phyloP scores from a whole-genome alignment of 2,113 vertebrate species.

The Chinchilla lanigera region DNA sequence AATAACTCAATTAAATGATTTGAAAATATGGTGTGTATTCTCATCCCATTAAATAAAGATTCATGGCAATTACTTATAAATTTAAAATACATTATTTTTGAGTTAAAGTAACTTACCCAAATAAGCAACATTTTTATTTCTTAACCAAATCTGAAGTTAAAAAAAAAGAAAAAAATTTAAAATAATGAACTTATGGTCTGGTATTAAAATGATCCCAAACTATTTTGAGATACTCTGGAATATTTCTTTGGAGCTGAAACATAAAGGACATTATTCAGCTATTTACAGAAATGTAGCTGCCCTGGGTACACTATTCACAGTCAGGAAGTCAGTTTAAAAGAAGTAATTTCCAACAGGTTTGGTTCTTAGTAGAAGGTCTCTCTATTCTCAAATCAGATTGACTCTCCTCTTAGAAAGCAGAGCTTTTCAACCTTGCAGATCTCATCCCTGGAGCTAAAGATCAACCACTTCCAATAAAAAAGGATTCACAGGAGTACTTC shows the following conservation, averaged over 20 bases:
- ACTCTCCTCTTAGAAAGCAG: constrained; percentile 82
- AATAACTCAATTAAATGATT: not conserved
- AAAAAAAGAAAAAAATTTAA: not conserved
- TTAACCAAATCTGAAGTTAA: not conserved
- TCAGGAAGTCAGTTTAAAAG: constrained; percentile 59
- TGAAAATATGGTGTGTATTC: not conserved
- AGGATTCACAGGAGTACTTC: constrained; percentile 78
- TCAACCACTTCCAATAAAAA: constrained; percentile 82
- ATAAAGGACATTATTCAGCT: constrained; percentile 16
- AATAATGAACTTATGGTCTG: not conserved
- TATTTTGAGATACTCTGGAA: not conserved
- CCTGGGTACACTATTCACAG: constrained; percentile 62
- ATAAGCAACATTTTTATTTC: not conserved
- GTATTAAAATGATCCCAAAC: not conserved
- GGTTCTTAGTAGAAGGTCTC: constrained; percentile 76
- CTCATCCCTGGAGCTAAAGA: constrained; percentile 79
- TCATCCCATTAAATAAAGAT: not conserved
- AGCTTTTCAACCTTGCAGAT: constrained; percentile 84
- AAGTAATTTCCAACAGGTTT: constrained; percentile 74
- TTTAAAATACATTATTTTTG: not conserved
- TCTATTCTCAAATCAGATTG: constrained; percentile 84
- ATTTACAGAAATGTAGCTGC: constrained; percentile 65
- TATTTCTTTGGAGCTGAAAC: constrained; percentile 7
- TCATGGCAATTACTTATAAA: not conserved
- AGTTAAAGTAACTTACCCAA: not conserved